Evolutionary conservation across 2,888 invertebrate species (phyloP).

Genomic region (Hirtodrosophila trivittata): DNA sequence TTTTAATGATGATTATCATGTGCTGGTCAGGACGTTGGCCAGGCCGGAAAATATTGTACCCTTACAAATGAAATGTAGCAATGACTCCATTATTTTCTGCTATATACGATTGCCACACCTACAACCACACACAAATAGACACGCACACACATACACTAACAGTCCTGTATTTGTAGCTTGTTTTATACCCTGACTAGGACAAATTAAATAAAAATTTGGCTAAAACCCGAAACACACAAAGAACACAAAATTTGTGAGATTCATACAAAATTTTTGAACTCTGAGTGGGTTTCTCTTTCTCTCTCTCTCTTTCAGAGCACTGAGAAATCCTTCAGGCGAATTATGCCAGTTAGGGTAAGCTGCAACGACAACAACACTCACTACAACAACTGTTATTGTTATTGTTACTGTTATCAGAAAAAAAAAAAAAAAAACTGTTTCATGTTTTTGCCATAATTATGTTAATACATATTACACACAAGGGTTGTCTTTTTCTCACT

Average conservation of each 20-base stretch:
- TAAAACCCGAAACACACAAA: slow-evolving; percentile 44
- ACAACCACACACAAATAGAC: slow-evolving; percentile 9
- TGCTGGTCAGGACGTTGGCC: slow-evolving; percentile 27
- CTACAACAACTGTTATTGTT: slow-evolving; percentile 23
- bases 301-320: slow-evolving; percentile 79
- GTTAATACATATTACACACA: slow-evolving; percentile 51
- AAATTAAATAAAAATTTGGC: slow-evolving; percentile 46
- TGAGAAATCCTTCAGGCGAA: slow-evolving; percentile 78
- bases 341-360: slow-evolving; percentile 83
- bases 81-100: slow-evolving; percentile 49
- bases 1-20: slow-evolving; percentile 12
- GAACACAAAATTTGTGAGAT: slow-evolving; percentile 29
- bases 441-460: slow-evolving; percentile 56
- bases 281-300: slow-evolving; percentile 62
- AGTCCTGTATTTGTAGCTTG: slow-evolving; percentile 38
- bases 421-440: slow-evolving; percentile 38
- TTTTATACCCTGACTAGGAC: slow-evolving; percentile 47
- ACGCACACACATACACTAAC: slow-evolving; percentile 4
- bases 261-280: slow-evolving; percentile 69
- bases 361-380: slow-evolving; percentile 60
- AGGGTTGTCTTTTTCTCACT: slow-evolving; percentile 42
- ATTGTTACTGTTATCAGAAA: slow-evolving; percentile 29
- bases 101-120: slow-evolving; percentile 31
- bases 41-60: not conserved
- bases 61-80: no score